Conservation (phyloP, 2,113 vertebrate species). For the Campylomormyrus tamandua region DNA sequence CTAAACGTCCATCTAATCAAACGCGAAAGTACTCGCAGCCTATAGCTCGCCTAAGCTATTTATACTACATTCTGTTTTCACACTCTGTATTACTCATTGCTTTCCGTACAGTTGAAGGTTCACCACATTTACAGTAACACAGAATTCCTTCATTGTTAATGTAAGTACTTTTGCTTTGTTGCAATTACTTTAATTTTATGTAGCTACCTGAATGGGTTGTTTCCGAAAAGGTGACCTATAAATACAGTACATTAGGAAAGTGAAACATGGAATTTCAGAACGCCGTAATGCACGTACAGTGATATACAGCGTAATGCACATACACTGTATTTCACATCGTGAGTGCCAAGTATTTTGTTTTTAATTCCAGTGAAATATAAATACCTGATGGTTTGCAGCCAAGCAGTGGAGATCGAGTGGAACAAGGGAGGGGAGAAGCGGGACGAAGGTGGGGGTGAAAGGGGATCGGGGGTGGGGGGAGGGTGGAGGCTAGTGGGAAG, state of each 20-base stretch:
- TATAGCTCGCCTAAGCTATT: neutral
- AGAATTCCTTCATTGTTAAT: neutral
- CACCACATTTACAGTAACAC: neutral
- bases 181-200: neutral
- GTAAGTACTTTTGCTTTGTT: neutral
- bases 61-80: neutral
- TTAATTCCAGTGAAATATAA: neutral
- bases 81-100: neutral
- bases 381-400: neutral
- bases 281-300: neutral
- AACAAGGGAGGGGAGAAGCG: neutral
- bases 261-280: neutral
- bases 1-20: neutral
- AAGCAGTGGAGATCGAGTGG: neutral
- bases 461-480: constrained; percentile 31
- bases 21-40: neutral
- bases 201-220: neutral
- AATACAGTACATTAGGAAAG: neutral
- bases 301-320: neutral
- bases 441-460: constrained; percentile 37
- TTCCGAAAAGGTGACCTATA: neutral
- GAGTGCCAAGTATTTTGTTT: neutral
- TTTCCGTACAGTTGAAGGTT: neutral
- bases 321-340: neutral
- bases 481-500: constrained; percentile 62